A percentile compares a stretch with the other conserved stretches of the same genome.
Conservation (phyloP, 2,797 vertebrate species). For the Smutsia temminckii region DNA sequence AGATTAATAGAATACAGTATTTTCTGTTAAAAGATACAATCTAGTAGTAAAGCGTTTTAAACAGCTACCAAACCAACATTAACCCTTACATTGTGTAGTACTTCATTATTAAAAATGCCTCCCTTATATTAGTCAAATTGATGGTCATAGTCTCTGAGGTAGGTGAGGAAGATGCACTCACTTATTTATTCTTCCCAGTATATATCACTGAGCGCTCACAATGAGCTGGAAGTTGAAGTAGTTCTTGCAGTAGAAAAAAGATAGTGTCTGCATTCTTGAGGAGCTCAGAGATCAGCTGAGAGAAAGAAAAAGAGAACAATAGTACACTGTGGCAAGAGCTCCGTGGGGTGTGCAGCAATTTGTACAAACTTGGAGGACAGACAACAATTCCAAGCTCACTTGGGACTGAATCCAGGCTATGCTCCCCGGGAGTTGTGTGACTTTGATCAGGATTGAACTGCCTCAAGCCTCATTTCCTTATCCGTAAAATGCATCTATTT, state of each 20-base stretch:
- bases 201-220: not conserved
- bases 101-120: not conserved
- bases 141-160: not conserved
- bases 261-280: not conserved
- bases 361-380: not conserved
- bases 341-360: not conserved
- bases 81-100: not conserved
- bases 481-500: not conserved
- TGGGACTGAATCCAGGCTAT: not conserved
- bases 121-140: not conserved
- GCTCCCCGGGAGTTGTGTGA: not conserved
- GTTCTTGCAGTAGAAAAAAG: not conserved
- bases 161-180: not conserved
- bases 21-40: constrained; percentile 13
- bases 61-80: not conserved
- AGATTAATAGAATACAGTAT: not conserved
- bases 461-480: not conserved
- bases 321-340: not conserved
- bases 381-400: not conserved
- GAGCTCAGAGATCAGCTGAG: not conserved
- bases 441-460: not conserved
- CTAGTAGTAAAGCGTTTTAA: not conserved
- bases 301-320: not conserved
- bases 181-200: not conserved
- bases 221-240: not conserved